Percentiles rank a stretch among this genome's conserved stretches.
phyloP scores from a whole-genome alignment of 1,140 invertebrate genomes.

The Camponotus floridanus region DNA sequence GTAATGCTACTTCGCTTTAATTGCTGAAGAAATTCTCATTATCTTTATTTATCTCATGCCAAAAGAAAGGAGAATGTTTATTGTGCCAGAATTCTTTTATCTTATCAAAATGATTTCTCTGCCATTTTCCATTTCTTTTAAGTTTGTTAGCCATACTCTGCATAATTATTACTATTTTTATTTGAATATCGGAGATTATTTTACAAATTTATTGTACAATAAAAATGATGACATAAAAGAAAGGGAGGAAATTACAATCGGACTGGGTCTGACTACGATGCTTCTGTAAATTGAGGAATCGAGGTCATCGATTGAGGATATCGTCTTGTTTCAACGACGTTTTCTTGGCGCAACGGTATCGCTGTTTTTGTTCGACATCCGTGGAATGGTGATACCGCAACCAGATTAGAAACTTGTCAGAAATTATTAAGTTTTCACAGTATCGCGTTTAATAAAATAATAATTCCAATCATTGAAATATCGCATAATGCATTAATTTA shows the following conservation, averaged over 20 bases:
- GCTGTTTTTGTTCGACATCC: conserved; percentile 15
- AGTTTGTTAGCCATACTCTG: not conserved
- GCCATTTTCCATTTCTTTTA: not conserved
- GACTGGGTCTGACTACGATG: not conserved
- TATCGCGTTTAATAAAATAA: not conserved
- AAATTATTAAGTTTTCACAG: conserved; percentile 1
- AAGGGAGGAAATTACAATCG: not conserved
- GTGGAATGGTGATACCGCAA: not conserved
- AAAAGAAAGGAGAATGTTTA: not conserved
- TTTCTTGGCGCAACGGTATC: conserved; percentile 52
- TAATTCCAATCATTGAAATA: not conserved
- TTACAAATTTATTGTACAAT: not conserved
- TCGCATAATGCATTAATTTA: not conserved
- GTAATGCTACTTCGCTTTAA: not conserved
- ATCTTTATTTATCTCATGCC: not conserved
- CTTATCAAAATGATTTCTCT: not conserved
- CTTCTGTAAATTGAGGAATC: conserved; percentile 37
- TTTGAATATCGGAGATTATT: not conserved
- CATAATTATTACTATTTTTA: not conserved
- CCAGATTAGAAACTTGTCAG: conserved; percentile 10
- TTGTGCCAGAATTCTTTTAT: not conserved
- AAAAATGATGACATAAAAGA: not conserved
- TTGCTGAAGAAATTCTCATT: not conserved
- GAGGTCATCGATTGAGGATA: conserved; percentile 52
- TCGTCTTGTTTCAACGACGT: conserved; percentile 5